Evolutionary conservation across 2,888 invertebrate species (phyloP), one percentile per base, ranked within the genome.

Genomic region (Catonia carolina): DNA sequence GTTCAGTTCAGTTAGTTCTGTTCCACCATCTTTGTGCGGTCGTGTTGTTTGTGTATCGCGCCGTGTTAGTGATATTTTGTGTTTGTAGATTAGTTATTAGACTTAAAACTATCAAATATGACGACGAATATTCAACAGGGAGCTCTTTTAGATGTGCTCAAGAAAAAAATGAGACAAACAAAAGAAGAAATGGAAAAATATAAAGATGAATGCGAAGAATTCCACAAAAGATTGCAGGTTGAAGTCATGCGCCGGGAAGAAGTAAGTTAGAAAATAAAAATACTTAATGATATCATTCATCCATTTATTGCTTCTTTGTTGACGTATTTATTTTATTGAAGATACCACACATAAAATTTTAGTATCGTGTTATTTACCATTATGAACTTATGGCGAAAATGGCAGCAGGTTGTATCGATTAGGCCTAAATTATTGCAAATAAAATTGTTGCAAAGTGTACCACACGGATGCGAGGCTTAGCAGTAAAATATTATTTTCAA

Each of bases 111-210:
- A 27, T 27, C 27, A 4, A 8, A 75, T 78, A 91, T 89, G 89
- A 86, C 89, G 80, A 83, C 89, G 74, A 89, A 85, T 76, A 85
- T 89, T 79, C 86, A 87, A 75, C 92, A 93, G 80, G 92, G 92
- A 73, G 88, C 90, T 71, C 86, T 97, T 69, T 80, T 98, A 75
- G 95, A 96, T 78, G 93, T 95, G 72, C 84, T 98, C 72, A 98
- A 98, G 84, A 95, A 96, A 84, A 99, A 98, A 85, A 98, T 98
- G 97, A 85, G 94, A 69, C 93, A 94, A 78, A 92, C 96, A 70
- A 95, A 96, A 79, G 95, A 96, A 76, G 98, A 98, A 81, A 91
- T 96, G 86, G 98, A 98, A 76, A 88, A 91, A 77, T 93, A 92
- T 79, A 95, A 92, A 80, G 97, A 98, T 77, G 93, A 94, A 75